Percentiles rank a stretch among this genome's conserved stretches.
These are phyloP conservation scores for Muscicapa comitata DNA, from an alignment of 2,797 vertebrate genomes.

Conservation along the genomic window DNA sequence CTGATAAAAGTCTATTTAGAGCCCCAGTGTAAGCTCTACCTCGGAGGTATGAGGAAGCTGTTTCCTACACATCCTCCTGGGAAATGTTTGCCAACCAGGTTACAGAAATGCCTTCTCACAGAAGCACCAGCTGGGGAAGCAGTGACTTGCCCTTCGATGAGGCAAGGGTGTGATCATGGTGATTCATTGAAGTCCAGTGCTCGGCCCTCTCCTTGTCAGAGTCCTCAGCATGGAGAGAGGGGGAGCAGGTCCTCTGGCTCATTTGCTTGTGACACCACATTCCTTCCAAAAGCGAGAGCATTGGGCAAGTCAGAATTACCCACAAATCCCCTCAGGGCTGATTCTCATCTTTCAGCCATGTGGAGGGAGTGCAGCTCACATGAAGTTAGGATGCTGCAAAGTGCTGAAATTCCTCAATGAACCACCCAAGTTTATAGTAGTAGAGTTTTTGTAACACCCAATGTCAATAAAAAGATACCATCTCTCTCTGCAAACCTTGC, in stretches of 20 bases:
- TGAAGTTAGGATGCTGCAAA: background rate
- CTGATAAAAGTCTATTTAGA: background rate
- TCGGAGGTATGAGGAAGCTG: background rate
- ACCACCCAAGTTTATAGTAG: constrained; percentile 27
- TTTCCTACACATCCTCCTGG: background rate
- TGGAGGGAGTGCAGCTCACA: background rate
- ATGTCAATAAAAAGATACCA: constrained; percentile 46
- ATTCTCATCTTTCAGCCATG: constrained; percentile 1
- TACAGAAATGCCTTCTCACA: background rate
- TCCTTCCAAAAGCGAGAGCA: background rate
- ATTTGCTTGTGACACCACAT: background rate
- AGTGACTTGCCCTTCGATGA: rapidly evolving
- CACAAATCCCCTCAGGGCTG: background rate
- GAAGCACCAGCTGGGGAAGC: background rate
- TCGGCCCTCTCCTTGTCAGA: background rate
- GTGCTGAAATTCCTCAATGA: constrained; percentile 41
- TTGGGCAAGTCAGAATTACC: constrained; percentile 18
- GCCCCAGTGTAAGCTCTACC: background rate
- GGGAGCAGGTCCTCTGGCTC: background rate
- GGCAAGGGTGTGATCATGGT: background rate
- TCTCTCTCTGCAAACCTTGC: constrained; percentile 17
- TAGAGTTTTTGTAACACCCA: background rate
- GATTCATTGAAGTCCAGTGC: background rate
- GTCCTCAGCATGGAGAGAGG: background rate
- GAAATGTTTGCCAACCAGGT: rapidly evolving